Evolutionary conservation across 1,140 invertebrate genomes (phyloP).

Genomic region (Neocloeon triangulifer): DNA sequence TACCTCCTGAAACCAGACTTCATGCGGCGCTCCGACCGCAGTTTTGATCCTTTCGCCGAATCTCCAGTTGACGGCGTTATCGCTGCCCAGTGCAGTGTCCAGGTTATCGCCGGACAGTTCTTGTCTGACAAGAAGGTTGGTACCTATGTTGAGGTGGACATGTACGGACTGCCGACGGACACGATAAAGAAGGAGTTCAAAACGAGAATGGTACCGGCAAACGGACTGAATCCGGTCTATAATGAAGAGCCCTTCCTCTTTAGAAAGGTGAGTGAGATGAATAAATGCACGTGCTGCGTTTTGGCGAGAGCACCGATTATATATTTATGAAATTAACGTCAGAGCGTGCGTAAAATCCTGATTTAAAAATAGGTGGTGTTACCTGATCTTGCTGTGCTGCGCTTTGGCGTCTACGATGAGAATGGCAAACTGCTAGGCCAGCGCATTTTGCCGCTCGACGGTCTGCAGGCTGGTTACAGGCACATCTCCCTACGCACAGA

Average conservation of each 20-base stretch:
- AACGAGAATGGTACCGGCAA: slow-evolving; percentile 84
- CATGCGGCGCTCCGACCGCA: slow-evolving; percentile 87
- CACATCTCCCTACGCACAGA: slow-evolving; percentile 95
- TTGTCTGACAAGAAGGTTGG: slow-evolving; percentile 96
- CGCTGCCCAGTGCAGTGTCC: slow-evolving; percentile 91
- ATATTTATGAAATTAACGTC: too few relatives aligned
- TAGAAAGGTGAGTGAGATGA: slow-evolving; percentile 47
- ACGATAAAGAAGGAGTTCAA: slow-evolving; percentile 97
- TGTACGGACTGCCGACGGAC: slow-evolving; percentile 98
- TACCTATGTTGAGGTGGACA: slow-evolving; percentile 99
- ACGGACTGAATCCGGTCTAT: slow-evolving; percentile 93
- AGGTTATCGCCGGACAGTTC: slow-evolving; percentile 98
- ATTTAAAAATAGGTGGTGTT: slow-evolving; percentile 52
- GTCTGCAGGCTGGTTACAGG: slow-evolving; percentile 89
- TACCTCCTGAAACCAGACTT: slow-evolving; percentile 98
- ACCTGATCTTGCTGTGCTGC: slow-evolving; percentile 88
- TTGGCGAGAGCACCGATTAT: not conserved
- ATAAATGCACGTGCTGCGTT: not conserved
- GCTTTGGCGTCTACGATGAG: slow-evolving; percentile 98
- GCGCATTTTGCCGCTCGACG: slow-evolving; percentile 90
- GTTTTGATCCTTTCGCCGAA: slow-evolving; percentile 98
- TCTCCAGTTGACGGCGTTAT: slow-evolving; percentile 98
- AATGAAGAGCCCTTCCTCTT: slow-evolving; percentile 98
- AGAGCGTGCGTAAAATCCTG: not conserved
- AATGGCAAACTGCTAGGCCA: slow-evolving; percentile 93